Evolutionary conservation across 1,140 invertebrate genomes (phyloP), one percentile per base, ranked within the genome.

Genomic region (Lucilia cuprina): DNA sequence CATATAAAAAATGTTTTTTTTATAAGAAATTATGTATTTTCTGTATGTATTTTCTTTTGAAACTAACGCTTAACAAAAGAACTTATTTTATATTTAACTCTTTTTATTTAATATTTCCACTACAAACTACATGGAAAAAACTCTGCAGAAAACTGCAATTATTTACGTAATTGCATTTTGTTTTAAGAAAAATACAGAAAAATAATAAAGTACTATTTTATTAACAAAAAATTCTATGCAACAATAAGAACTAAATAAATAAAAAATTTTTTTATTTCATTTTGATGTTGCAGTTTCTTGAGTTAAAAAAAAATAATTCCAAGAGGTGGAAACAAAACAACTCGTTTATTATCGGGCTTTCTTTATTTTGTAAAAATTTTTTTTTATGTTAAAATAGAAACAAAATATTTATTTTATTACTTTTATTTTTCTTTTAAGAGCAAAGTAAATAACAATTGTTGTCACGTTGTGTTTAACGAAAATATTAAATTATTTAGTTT

Each of bases 161-260:
- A 70, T 25, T 70, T 70, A 70, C 65, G 65, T 70, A 70, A 70
- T 70, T 70, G 65, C 65, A 70, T 70, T 70, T 70, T 70, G 21
- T 19, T 70, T 70, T 70, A 21, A 70, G 0, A 21, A 70, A 70
- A 70, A 70, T n/a, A 70, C 19, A 70, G 25, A 70, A 70, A 70
- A 2, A 70, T 19, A 70, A 70, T 21, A 21, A 70, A 70, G 5
- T 55, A 55, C 17, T 55, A 41, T 41, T 41, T 41, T 5, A 5
- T 41, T 41, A 41, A n/a, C n/a, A n/a, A 8, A 41, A 41, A 41
- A 8, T 2, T 41, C 41, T 41, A 41, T 41, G 41, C 2, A 7
- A 41, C 41, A 41, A 41, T 10, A 41, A 41, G 41, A 41, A 41
- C 41, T 41, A 41, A 41, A 5, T 41, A 41, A 41, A 41, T 41